Percentiles rank a stretch among this genome's conserved stretches.
These are phyloP conservation scores for Oncorhynchus gorbuscha DNA, from an alignment of 2,113 vertebrate genomes.

Conservation along the genomic window DNA sequence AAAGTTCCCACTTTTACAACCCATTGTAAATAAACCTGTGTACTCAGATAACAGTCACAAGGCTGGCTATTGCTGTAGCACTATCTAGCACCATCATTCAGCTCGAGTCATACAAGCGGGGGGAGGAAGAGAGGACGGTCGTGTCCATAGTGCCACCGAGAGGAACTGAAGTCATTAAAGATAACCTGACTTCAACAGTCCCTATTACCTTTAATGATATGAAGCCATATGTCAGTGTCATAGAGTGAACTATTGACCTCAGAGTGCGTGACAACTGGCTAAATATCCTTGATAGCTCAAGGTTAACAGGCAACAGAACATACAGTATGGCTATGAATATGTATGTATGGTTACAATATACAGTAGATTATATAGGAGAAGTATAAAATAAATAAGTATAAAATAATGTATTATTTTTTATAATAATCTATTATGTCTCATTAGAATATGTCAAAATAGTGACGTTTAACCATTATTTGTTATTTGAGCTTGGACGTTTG, in stretches of 20 bases:
- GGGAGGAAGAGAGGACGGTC: neutral
- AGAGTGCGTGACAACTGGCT: no score
- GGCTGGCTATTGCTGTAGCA: neutral
- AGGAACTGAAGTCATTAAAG: neutral
- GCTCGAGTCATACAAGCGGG: neutral
- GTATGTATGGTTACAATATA: no score
- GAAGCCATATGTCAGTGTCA: neutral
- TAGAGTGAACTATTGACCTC: no score
- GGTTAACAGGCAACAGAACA: no score
- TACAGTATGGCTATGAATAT: no score
- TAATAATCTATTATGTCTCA: no score
- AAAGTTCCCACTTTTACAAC: neutral
- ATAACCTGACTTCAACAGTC: neutral
- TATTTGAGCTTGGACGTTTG: conserved; percentile 1
- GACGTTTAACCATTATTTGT: neutral
- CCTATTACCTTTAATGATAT: neutral
- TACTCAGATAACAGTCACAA: conserved; percentile 2
- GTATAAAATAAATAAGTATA: no score
- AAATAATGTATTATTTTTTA: no score
- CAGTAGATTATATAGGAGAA: no score
- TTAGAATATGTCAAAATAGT: no score
- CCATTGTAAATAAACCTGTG: neutral
- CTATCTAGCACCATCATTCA: neutral
- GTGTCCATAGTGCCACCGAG: neutral
- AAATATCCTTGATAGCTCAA: no score